Evolutionary conservation across 1,140 invertebrate genomes (phyloP).

Genomic region (Drosophila yakuba): DNA sequence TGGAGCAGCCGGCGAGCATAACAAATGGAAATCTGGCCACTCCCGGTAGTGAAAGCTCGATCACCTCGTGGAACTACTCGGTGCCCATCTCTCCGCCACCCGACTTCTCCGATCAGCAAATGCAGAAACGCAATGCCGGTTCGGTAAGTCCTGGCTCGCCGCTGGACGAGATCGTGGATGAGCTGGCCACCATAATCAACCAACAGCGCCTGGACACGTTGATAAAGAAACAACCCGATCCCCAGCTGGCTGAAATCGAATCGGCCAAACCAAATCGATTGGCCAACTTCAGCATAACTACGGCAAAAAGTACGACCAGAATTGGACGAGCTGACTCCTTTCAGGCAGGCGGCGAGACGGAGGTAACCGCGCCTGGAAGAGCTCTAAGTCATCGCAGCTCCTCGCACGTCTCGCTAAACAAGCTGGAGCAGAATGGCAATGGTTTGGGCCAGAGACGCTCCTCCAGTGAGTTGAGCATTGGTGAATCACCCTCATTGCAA

Average conservation of each 20-base stretch:
- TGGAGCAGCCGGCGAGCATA: background rate
- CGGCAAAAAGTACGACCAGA: conserved; percentile 9
- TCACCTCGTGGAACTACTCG: conserved; percentile 77
- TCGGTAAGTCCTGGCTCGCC: conserved; percentile 41
- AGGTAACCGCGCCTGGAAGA: conserved; percentile 4
- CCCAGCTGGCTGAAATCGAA: conserved; percentile 61
- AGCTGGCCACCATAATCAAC: conserved; percentile 71
- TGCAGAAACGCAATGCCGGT: conserved; percentile 4
- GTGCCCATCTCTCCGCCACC: conserved; percentile 80
- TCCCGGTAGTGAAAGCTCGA: conserved; percentile 56
- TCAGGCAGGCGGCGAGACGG: conserved; percentile 42
- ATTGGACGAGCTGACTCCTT: conserved; percentile 72
- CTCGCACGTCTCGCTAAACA: conserved; percentile 70
- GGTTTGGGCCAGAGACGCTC: conserved; percentile 63
- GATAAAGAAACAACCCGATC: conserved; percentile 60
- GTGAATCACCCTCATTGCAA: conserved; percentile 77
- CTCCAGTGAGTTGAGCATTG: conserved; percentile 83
- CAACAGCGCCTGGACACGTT: conserved; percentile 78
- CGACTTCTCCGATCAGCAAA: conserved; percentile 70
- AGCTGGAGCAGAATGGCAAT: conserved; percentile 52
- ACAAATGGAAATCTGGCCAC: conserved; percentile 30
- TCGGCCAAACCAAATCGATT: conserved; percentile 75
- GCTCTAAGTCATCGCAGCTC: conserved; percentile 60
- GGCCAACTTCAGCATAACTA: conserved; percentile 74
- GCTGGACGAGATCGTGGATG: conserved; percentile 75